Conservation (phyloP, 2,888 invertebrate species). For the Ctenicera cuprea region DNA sequence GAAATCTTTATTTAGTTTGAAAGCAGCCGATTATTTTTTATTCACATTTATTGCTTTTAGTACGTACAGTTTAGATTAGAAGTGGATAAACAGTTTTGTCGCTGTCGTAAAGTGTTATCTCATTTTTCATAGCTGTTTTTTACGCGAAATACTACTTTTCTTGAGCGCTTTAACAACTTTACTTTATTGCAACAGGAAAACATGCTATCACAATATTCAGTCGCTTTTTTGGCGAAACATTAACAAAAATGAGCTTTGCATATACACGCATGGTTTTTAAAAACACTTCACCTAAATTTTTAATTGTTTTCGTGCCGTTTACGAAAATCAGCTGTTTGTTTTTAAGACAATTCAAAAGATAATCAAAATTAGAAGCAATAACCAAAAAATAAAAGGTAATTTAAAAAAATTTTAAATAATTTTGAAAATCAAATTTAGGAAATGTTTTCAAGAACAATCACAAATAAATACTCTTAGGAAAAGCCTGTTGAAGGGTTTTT, state of each 20-base stretch:
- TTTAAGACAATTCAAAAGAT: too few species aligned
- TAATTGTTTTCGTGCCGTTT: neutral
- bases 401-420: too few species aligned
- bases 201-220: constrained; percentile 4
- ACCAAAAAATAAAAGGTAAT: too few species aligned
- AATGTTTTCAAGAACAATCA: too few species aligned
- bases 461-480: too few species aligned
- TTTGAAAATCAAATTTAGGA: too few species aligned
- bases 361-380: too few species aligned
- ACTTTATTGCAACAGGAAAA: constrained; percentile 21
- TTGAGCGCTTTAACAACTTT: constrained; percentile 4
- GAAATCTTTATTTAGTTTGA: too few species aligned
- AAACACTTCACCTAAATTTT: neutral
- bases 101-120: neutral
- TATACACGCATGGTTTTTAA: constrained; percentile 4
- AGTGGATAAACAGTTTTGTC: neutral
- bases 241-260: constrained; percentile 10
- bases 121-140: constrained; percentile 3
- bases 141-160: neutral
- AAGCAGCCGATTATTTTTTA: neutral
- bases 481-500: too few species aligned
- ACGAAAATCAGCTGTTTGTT: too few species aligned
- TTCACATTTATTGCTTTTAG: neutral
- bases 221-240: constrained; percentile 1
- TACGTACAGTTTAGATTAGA: neutral